A percentile compares a stretch with the other conserved stretches of the same genome.
phyloP scores from a whole-genome alignment of 2,888 invertebrate species.

The Agrotis clavis region DNA sequence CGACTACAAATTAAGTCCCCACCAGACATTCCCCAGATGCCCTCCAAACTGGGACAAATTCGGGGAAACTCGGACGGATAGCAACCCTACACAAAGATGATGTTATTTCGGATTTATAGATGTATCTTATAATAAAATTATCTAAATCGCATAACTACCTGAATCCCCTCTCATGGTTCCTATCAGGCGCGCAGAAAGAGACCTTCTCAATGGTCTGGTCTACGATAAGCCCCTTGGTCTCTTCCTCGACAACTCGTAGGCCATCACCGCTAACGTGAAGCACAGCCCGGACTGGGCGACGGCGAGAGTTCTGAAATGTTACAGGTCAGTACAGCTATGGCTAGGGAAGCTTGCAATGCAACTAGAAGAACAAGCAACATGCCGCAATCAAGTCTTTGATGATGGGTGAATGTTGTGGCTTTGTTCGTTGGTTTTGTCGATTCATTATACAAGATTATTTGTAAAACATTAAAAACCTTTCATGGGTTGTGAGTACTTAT shows the following conservation, averaged over 20 bases:
- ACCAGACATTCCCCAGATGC: no score
- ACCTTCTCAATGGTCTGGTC: slow-evolving; percentile 99
- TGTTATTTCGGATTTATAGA: no score
- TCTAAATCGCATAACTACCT: slow-evolving; percentile 74
- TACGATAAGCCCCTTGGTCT: slow-evolving; percentile 99
- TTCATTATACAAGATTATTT: no score
- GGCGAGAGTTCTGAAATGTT: slow-evolving; percentile 94
- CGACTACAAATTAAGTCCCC: no score
- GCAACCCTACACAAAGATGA: no score
- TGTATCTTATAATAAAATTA: no score
- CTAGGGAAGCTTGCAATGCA: slow-evolving; percentile 27
- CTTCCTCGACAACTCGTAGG: slow-evolving; percentile 99
- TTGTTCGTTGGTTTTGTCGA: neutral
- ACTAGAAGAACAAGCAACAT: slow-evolving; percentile 41
- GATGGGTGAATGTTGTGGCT: slow-evolving; percentile 25
- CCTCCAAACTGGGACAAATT: no score
- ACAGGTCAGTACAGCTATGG: slow-evolving; percentile 25
- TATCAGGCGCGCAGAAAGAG: slow-evolving; percentile 99
- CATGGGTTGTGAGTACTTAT: no score
- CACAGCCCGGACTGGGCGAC: slow-evolving; percentile 97
- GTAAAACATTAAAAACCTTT: no score
- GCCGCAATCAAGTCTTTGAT: slow-evolving; percentile 25
- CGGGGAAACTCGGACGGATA: no score
- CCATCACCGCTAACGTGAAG: slow-evolving; percentile 98
- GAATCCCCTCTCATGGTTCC: slow-evolving; percentile 99